These are phyloP conservation scores for Fragum sueziense DNA, from an alignment of 2,888 invertebrate species.

Conservation along the genomic window DNA sequence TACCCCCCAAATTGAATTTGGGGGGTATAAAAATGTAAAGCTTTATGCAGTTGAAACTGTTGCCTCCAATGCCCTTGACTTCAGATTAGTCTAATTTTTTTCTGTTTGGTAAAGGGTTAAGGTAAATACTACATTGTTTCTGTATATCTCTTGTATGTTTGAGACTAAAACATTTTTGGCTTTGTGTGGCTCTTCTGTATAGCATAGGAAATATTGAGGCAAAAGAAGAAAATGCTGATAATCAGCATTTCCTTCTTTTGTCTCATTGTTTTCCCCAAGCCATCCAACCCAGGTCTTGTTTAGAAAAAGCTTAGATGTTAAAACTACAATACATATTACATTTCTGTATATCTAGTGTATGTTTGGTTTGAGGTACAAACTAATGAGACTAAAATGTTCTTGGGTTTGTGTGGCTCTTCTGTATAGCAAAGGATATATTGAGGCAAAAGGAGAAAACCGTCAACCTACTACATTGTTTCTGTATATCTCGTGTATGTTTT, in stretches of 20 bases:
- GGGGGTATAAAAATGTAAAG: no score
- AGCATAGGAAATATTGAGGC: neutral
- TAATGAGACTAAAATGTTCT: slow-evolving; percentile 89
- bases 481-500: slow-evolving; percentile 87
- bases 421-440: neutral
- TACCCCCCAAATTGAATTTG: no score
- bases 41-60: no score
- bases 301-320: no score
- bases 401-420: no score
- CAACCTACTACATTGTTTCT: slow-evolving; percentile 85
- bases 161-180: no score
- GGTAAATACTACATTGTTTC: slow-evolving; percentile 85
- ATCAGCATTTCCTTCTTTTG: neutral
- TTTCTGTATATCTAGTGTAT: slow-evolving; percentile 87
- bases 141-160: slow-evolving; percentile 87
- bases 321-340: no score
- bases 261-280: neutral
- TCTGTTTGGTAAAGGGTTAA: no score
- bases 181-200: neutral
- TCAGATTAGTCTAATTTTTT: no score
- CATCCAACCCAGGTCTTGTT: no score
- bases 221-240: neutral
- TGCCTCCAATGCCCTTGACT: no score
- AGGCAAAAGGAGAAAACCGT: neutral
- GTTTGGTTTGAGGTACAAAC: slow-evolving; percentile 88